Base-by-base conservation (phyloP, 2,113 vertebrate genomes). In the Hyaena hyaena region DNA sequence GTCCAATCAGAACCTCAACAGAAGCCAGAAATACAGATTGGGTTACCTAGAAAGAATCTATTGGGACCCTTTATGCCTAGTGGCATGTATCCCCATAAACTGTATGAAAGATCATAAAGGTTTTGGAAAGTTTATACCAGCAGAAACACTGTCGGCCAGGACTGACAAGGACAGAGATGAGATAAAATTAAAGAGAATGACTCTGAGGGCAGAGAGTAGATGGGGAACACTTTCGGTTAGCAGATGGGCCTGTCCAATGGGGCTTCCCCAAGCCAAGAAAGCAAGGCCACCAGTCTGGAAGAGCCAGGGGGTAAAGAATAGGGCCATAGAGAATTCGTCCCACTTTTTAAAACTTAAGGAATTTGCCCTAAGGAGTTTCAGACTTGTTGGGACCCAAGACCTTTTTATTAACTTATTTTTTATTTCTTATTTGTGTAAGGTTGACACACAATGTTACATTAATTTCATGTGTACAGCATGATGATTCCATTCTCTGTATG, bases 191-290 rank as follows among this genome's bases (percentile, higher is more conserved):
- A 55, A 0, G 11, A 55, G 65, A 73, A 17, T 28, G 1, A 33
- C 15, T 48, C 55, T 10, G 12, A 87, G 15, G 16, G 1, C 12
- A 85, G 4, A 84, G 14, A 39, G 39, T 39, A 39, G 39, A 39
- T 39, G 39, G 4, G 16, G 21, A 63, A 1, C 66, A 6, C 3
- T 21, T 14, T 43, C 15, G 15, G 12, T 3, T 21, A 92, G 35
- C 28, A 8, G 14, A 12, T 4, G 1, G 1, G 4, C 15, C 1
- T 3, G 10, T 21, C 12, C 16, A 76, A 0, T 14, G 12, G n/a
- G 15, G 17, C 26, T 31, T 35, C 7, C 33, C 21, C 31, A 35
- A 17, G 7, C 10, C 45, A 24, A 61, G 31, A 63, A 4, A 45
- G 2, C 26, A 71, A 21, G 21, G 6, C 10, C 39, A 24, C 1